These are phyloP conservation scores for Tetramorium bicarinatum DNA, from an alignment of 2,888 invertebrate genomes.

Conservation along the genomic window DNA sequence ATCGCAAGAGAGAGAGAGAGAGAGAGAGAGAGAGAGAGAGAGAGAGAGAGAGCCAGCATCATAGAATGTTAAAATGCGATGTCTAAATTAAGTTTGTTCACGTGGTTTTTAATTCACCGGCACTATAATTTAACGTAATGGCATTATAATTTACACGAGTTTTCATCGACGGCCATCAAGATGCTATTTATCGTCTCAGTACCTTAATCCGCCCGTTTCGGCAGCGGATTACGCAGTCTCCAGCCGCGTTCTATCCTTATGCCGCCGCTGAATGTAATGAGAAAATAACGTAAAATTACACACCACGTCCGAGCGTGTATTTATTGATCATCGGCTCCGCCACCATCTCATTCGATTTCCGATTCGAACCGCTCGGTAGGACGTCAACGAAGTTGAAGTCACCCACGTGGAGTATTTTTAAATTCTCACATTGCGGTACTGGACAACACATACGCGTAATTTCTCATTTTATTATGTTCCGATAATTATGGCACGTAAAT, in stretches of 20 bases:
- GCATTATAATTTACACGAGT: background rate
- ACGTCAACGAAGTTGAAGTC: slow-evolving; percentile 53
- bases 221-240: slow-evolving; percentile 71
- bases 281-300: slow-evolving; percentile 82
- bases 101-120: background rate
- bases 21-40: no score
- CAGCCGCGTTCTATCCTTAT: slow-evolving; percentile 66
- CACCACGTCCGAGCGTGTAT: slow-evolving; percentile 77
- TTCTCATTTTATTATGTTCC: slow-evolving; percentile 1
- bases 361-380: slow-evolving; percentile 69
- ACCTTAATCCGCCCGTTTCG: slow-evolving; percentile 74
- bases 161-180: slow-evolving; percentile 53
- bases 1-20: background rate
- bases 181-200: slow-evolving; percentile 73
- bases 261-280: slow-evolving; percentile 74
- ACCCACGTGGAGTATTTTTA: slow-evolving; percentile 24
- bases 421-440: background rate
- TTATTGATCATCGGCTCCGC: slow-evolving; percentile 51
- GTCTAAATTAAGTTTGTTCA: background rate
- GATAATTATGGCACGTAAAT: background rate
- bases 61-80: background rate
- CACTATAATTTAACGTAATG: background rate
- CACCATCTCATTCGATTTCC: slow-evolving; percentile 62
- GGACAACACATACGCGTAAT: no score
- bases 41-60: background rate